phyloP scores from a whole-genome alignment of 2,797 vertebrate species.

The Microhierax caerulescens region DNA sequence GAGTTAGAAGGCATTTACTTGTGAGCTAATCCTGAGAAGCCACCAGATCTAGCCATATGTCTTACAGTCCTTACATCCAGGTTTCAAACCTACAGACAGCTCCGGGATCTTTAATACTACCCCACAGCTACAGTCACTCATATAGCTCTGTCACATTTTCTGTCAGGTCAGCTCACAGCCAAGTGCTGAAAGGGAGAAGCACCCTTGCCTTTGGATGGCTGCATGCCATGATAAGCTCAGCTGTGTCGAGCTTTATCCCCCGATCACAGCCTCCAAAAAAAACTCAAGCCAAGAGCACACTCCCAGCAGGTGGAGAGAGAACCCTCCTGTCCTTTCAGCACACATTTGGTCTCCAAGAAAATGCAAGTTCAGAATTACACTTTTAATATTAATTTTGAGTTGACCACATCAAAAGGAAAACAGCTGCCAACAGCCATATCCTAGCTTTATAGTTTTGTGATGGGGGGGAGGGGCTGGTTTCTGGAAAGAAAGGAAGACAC shows the following conservation, averaged over 20 bases:
- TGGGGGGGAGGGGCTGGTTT: neutral
- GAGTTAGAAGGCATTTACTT: neutral
- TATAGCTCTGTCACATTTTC: neutral
- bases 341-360: neutral
- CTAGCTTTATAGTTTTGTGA: neutral
- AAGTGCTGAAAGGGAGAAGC: neutral
- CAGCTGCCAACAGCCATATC: neutral
- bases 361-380: neutral
- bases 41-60: neutral
- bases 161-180: conserved; percentile 25
- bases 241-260: neutral
- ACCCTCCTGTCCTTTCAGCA: neutral
- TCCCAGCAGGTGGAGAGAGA: conserved; percentile 10
- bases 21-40: neutral
- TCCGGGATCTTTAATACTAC: neutral
- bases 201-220: conserved; percentile 12
- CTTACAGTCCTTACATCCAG: neutral
- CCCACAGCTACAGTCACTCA: neutral
- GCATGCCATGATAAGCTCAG: neutral
- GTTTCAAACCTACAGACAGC: neutral
- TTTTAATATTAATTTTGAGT: neutral
- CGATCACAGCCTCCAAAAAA: neutral
- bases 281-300: neutral
- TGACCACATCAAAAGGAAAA: conserved; percentile 17
- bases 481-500: neutral